Base-by-base conservation (phyloP, 2,113 vertebrate genomes). In the Neotragus moschatus region DNA sequence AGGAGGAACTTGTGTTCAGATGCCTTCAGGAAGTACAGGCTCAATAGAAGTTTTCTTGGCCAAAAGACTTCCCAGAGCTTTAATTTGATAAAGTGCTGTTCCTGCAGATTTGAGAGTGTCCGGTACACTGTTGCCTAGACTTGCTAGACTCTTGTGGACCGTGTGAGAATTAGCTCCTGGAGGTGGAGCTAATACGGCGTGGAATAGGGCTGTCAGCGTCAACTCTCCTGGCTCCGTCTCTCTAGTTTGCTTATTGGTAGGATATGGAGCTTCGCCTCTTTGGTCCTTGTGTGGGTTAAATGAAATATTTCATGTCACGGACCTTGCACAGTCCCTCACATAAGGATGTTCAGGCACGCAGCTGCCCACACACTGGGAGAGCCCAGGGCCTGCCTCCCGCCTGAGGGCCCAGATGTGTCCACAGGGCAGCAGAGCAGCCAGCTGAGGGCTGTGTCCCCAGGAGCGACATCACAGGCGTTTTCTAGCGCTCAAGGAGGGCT, bases 381-480 rank as follows among this genome's bases (percentile, higher is more conserved):
- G 6, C 75, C 63, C 26, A 4, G 0, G 28, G 53, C 33, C 73
- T 61, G 9, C 25, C 10, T 49, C 53, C 23, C 25, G 8, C 12
- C 21, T 87, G 79, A 58, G 66, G 0, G 0, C 25, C 5, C 1
- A 5, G 16, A 45, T 16, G 7, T 26, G 15, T 66, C 77, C 39
- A 4, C 33, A 12, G 10, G 12, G 21, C 60, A 43, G 19, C 36
- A 0, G 7, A 36, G 33, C 12, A 19, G 53, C 16, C 8, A 12
- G 84, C 70, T 2, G 6, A 16, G 13, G 25, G 58, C 84, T 5
- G 0, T 21, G 56, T 26, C 53, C 43, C 36, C 25, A 2, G 6
- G 49, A 36, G 47, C 56, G 0, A 1, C 5, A 4, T 21, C 23
- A 2, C 9, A 49, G 55, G 12, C 0, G 1, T 36, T 26, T 6